These are phyloP conservation scores for Thripadectes ignobilis DNA, from an alignment of 2,797 vertebrate species.

Conservation along the genomic window DNA sequence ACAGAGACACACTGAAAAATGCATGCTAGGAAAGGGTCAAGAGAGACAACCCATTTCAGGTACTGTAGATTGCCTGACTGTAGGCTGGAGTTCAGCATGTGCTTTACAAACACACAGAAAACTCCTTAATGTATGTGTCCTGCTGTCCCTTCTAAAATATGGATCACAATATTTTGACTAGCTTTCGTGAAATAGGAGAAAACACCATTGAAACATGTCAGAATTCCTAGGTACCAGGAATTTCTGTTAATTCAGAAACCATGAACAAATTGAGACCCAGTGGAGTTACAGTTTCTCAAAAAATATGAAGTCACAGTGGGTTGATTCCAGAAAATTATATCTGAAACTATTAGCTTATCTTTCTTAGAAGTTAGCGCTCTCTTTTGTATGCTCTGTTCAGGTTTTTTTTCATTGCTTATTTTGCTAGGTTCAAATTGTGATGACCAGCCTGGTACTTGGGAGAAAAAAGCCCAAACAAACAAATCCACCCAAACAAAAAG, in stretches of 20 bases:
- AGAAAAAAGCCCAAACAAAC: background rate
- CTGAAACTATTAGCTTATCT: background rate
- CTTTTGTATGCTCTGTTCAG: background rate
- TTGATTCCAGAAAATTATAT: background rate
- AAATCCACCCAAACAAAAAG: background rate
- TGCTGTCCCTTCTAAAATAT: background rate
- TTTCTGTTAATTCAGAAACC: background rate
- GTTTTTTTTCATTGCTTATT: background rate
- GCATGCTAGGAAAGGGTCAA: background rate
- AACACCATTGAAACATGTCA: background rate
- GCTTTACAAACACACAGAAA: background rate
- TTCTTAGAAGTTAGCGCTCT: background rate
- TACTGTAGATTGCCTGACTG: accelerated
- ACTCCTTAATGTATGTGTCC: accelerated
- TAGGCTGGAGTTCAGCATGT: background rate
- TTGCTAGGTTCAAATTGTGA: background rate
- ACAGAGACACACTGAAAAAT: background rate
- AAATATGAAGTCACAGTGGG: background rate
- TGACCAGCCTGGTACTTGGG: background rate
- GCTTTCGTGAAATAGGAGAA: background rate
- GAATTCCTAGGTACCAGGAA: background rate
- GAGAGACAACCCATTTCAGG: background rate
- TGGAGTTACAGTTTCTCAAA: background rate
- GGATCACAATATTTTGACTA: background rate
- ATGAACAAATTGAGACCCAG: background rate